Percentiles rank a stretch among this genome's conserved stretches.
Conservation (phyloP, 2,113 vertebrate genomes). For the Amazona vittata region DNA sequence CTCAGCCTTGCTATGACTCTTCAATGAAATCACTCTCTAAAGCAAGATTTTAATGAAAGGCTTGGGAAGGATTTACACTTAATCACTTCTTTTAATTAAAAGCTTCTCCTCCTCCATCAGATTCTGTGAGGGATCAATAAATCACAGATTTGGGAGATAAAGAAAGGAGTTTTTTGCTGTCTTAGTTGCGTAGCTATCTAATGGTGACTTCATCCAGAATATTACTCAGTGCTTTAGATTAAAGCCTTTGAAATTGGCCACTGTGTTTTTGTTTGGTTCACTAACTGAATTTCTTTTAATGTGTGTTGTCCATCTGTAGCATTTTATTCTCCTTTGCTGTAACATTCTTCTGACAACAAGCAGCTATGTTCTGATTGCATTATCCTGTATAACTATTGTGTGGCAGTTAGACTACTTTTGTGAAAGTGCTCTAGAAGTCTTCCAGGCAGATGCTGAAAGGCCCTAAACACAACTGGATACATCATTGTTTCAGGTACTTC, state of each 20-base stretch:
- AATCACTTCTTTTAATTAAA: constrained; percentile 49
- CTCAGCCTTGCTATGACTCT: neutral
- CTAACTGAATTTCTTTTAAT: neutral
- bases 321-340: neutral
- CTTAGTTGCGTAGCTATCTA: neutral
- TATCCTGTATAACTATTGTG: neutral
- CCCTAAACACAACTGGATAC: neutral
- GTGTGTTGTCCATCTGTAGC: neutral
- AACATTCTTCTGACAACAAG: neutral
- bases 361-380: neutral
- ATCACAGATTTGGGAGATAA: neutral
- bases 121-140: constrained; percentile 11
- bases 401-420: neutral
- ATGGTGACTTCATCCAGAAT: neutral
- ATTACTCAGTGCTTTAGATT: neutral
- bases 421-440: neutral
- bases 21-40: neutral
- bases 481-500: neutral
- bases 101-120: neutral
- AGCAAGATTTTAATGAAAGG: neutral
- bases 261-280: neutral
- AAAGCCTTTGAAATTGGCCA: neutral
- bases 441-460: neutral
- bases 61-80: constrained; percentile 21
- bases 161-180: neutral